phyloP scores from a whole-genome alignment of 2,888 invertebrate genomes.

The Drosophila nigricruria region DNA sequence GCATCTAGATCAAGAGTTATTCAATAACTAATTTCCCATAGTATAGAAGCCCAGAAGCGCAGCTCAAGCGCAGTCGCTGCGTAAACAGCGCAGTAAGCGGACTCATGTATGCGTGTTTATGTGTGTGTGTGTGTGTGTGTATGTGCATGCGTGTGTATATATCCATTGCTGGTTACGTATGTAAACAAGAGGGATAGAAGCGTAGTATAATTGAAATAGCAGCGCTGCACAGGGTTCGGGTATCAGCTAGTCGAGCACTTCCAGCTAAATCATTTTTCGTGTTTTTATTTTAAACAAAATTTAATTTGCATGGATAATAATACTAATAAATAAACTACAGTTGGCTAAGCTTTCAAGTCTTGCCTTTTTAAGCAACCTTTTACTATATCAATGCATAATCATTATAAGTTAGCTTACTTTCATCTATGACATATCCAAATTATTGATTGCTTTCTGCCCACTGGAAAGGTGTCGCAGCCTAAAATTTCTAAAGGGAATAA shows the following conservation, averaged over 20 bases:
- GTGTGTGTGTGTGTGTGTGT: too few species aligned
- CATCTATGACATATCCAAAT: neutral
- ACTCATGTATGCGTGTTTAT: neutral
- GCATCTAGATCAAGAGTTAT: neutral
- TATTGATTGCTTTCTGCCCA: neutral
- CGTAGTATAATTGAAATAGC: neutral
- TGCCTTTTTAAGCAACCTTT: neutral
- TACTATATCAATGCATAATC: neutral
- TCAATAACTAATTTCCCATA: neutral
- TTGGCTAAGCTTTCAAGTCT: neutral
- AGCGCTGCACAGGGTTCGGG: neutral
- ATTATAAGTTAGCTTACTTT: neutral
- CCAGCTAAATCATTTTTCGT: neutral
- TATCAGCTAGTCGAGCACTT: neutral
- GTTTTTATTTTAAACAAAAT: too few species aligned
- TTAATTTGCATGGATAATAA: too few species aligned
- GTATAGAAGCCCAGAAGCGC: too few species aligned
- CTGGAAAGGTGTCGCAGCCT: neutral
- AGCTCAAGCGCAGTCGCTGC: neutral
- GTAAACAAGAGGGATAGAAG: neutral
- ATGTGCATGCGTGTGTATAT: too few species aligned
- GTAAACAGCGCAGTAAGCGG: neutral
- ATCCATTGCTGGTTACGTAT: neutral
- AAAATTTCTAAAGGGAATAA: neutral
- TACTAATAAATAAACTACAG: too few species aligned